Conservation (phyloP, 2,797 vertebrate genomes). For the Rhodeus uyekii region DNA sequence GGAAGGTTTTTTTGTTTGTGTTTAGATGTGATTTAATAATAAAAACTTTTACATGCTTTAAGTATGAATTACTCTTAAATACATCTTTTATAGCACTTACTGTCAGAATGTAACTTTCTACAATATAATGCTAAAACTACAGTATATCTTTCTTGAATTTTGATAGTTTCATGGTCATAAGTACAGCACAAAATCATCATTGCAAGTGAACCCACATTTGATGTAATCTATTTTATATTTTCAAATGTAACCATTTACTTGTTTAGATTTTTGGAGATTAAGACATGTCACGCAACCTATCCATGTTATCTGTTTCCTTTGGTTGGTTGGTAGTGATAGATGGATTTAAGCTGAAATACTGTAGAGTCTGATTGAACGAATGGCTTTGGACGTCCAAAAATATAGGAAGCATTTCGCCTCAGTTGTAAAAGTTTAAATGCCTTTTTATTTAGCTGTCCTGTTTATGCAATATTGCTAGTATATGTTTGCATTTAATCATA, state of each 20-base stretch:
- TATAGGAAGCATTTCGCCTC: background rate
- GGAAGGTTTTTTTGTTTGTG: background rate
- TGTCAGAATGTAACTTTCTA: background rate
- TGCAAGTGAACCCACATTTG: background rate
- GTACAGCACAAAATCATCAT: background rate
- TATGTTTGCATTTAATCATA: background rate
- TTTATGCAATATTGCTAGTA: background rate
- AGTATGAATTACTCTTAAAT: background rate
- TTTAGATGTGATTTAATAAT: slow-evolving; percentile 28
- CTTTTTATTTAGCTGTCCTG: background rate
- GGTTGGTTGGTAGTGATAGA: background rate
- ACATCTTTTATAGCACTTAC: background rate
- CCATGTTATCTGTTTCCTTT: background rate
- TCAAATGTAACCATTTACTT: background rate
- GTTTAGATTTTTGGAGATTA: background rate
- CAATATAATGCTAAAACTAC: background rate
- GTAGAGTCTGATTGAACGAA: background rate
- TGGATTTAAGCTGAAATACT: background rate
- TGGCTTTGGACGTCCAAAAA: background rate
- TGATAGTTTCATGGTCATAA: background rate
- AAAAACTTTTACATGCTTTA: background rate
- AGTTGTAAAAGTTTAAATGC: background rate
- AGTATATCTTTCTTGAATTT: background rate
- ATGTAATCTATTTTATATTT: background rate
- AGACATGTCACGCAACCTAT: background rate